Evolutionary conservation across 2,888 invertebrate genomes (phyloP), one percentile per base, ranked within the genome.

Genomic region (Drosophila longiperda): DNA sequence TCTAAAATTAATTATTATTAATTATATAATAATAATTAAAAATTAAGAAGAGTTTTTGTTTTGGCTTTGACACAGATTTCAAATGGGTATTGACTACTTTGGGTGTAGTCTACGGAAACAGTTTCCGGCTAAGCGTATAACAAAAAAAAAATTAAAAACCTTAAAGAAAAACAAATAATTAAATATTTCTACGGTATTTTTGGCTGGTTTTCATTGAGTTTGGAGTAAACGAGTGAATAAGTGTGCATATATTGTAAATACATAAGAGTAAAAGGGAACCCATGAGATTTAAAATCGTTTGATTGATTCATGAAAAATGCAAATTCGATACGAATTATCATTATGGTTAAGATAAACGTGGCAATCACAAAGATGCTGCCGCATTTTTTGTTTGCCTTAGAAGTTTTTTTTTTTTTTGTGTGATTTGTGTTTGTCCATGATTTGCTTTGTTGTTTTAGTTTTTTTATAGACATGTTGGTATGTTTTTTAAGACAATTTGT

Each of bases 221-320:
- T 57, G 50, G 78, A 67, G 66, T 52, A 79, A 58, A 74, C 26
- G 50, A 65, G 65, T 69, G 45, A 45, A 45, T 45, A 45, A 60
- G 29, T 59, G 49, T 62, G 52, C 0, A 60, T 60, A 66, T 72
- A 42, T 33, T 4, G 42, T 45, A 63, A 70, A 78, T 36, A 42
- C 48, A 54, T 42, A 33, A 11, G 49, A 64, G 54, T 45, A 75
- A 70, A 58, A 72, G 79, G 76, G 71, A 75, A 69, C 49, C 26
- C 23, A 36, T 45, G 65, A 60, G 66, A 42, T 40, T 40, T 75
- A 61, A 57, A 78, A 83, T 65, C 66, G 70, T 65, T 87, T 87
- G 87, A 87, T 87, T 87, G 89, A 89, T 87, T 87, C 64, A 83
- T 61, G 71, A 89, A 89, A 89, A 87, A 87, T 87, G 87, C 87